phyloP scores from a whole-genome alignment of 1,140 invertebrate genomes.

The Pararge aegeria region DNA sequence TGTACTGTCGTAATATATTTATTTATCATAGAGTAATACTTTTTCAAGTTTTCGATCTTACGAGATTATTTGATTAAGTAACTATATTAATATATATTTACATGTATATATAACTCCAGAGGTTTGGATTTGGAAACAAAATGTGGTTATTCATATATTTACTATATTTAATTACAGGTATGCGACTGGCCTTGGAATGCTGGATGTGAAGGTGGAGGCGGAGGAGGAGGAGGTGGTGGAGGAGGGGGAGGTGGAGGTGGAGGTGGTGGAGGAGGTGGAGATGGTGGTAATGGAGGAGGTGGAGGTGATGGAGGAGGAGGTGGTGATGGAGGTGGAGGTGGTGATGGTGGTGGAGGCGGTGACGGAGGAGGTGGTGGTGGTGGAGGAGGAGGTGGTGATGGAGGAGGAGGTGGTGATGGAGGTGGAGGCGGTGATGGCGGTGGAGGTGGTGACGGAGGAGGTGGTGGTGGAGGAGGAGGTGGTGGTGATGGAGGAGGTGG shows the following conservation, averaged over 20 bases:
- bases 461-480: conserved; percentile 20
- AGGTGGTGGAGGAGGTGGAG: conserved; percentile 10
- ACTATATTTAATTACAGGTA: conserved; percentile 24
- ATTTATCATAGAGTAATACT: too few relatives aligned
- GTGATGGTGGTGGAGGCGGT: conserved; percentile 6
- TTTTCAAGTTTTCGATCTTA: too few relatives aligned
- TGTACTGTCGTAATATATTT: too few relatives aligned
- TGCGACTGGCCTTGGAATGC: conserved; percentile 42
- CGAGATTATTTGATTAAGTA: too few relatives aligned
- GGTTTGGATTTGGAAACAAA: too few relatives aligned
- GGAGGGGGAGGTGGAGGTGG: conserved; percentile 10
- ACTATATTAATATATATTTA: too few relatives aligned
- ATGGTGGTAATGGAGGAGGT: conserved; percentile 11
- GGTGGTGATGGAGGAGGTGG: neutral
- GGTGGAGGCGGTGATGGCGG: conserved; percentile 9
- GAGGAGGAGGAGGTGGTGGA: conserved; percentile 2
- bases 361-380: conserved; percentile 1
- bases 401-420: conserved; percentile 1
- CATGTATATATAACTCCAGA: too few relatives aligned
- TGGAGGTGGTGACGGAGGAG: neutral
- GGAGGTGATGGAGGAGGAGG: conserved; percentile 12
- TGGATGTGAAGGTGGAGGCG: conserved; percentile 18
- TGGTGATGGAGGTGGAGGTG: conserved; percentile 6
- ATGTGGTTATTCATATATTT: too few relatives aligned
- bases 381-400: conserved; percentile 2